Conservation (phyloP, 2,797 vertebrate species). For the Labeo calbasu region DNA sequence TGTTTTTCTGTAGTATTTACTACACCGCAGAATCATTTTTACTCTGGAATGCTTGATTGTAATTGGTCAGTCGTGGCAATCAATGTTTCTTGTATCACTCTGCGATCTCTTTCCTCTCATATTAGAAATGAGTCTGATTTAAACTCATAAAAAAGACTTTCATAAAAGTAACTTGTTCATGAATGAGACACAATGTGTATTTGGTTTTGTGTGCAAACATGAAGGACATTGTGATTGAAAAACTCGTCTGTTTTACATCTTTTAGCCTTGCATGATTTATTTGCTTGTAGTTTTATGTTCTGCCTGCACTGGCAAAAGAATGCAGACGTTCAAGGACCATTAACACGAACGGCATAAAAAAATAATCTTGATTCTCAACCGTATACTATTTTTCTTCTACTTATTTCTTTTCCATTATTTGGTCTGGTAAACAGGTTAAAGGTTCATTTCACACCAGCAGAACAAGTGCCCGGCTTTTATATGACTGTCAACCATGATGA, state of each 20-base stretch:
- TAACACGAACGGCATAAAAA: not conserved
- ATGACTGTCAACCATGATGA: slow-evolving; percentile 9
- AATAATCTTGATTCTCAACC: not conserved
- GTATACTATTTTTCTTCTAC: slow-evolving; percentile 7
- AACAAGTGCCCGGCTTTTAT: slow-evolving; percentile 10
- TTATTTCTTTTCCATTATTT: slow-evolving; percentile 43
- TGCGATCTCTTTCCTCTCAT: not conserved
- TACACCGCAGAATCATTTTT: too few relatives aligned
- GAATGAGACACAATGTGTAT: not conserved
- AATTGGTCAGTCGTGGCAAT: not conserved
- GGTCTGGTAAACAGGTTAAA: slow-evolving; percentile 21
- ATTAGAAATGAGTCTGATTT: not conserved
- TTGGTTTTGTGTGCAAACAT: not conserved
- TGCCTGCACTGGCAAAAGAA: not conserved
- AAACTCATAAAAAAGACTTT: not conserved
- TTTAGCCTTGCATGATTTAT: not conserved
- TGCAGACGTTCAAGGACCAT: not conserved
- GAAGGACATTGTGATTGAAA: not conserved
- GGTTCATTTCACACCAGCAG: slow-evolving; percentile 34
- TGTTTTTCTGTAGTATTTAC: too few relatives aligned
- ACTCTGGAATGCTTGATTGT: too few relatives aligned
- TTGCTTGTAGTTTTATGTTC: not conserved
- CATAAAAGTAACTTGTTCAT: not conserved
- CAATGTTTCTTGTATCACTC: not conserved
- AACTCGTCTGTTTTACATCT: not conserved